Evolutionary conservation across 2,113 vertebrate genomes (phyloP), one percentile per base, ranked within the genome.

Genomic region (Chloebia gouldiae): DNA sequence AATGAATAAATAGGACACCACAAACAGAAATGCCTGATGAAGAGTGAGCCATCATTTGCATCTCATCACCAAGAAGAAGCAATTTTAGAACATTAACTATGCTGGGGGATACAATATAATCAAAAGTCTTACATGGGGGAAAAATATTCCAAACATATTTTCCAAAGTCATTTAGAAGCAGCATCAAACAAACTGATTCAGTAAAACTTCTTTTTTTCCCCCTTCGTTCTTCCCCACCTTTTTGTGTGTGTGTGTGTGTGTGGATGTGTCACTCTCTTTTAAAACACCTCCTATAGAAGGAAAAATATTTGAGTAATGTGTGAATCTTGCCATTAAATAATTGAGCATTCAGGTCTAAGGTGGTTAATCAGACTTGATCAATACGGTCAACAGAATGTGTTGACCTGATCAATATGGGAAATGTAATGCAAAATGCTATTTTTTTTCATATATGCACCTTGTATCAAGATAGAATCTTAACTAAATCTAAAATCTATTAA

Each of bases 191-290:
- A 49, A 40, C 5, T 25, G 21, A 56, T 33, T 3, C 47, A 82
- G 11, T 16, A 20, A 49, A 82, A 13, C 11, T 22, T 10, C 3
- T 16, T 10, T 8, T 19, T 19, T 15, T 13, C 11, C 4, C 13
- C 4, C 10, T 60, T 47, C 0, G 0, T 25, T 4, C 23, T 69
- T 35, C 27, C 10, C 10, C 15, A 33, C 8, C 11, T 28, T 23
- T 35, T 31, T 45, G 10, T 45, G 13, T 37, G 22, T 23, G n/a
- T 24, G 1, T 10, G 9, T 47, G 28, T 51, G 33, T 45, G 39
- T 47, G 25, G 11, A 31, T 54, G 13, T 35, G 49, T 86, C 13
- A 50, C 9, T 42, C 23, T 42, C 31, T 8, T 49, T 59, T 45
- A 30, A 78, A 75, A 76, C 6, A 25, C 3, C 9, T 76, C 16